Evolutionary conservation across 1,140 invertebrate genomes (phyloP).

Genomic region (Trachelipus rathkii): DNA sequence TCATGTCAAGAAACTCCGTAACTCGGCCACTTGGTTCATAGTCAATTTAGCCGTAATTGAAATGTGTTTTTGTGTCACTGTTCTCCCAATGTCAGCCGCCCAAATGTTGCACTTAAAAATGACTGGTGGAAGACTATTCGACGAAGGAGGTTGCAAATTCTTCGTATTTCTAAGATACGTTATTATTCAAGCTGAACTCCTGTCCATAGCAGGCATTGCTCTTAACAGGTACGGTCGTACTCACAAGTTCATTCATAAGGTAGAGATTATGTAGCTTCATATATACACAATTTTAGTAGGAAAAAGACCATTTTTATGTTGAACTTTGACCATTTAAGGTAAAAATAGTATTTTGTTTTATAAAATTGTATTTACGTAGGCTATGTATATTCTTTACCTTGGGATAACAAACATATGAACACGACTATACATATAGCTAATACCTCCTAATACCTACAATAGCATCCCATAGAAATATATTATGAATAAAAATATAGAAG

Average conservation of each 20-base stretch:
- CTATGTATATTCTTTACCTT: too few species aligned
- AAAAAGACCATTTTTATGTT: too few species aligned
- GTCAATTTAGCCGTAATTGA: conserved; percentile 42
- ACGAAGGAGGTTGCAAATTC: conserved; percentile 30
- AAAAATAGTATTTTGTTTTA: too few species aligned
- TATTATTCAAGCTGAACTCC: conserved; percentile 41
- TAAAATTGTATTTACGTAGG: too few species aligned
- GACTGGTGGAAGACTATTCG: conserved; percentile 17
- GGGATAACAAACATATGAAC: too few species aligned
- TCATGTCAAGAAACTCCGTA: conserved; percentile 29
- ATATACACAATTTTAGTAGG: too few species aligned
- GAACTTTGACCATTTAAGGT: too few species aligned
- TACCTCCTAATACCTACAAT: too few species aligned
- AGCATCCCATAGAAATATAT: too few species aligned
- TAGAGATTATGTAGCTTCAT: neutral
- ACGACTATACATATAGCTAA: too few species aligned
- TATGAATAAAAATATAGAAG: too few species aligned
- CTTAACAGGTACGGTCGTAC: conserved; percentile 37
- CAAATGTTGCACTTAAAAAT: conserved; percentile 33
- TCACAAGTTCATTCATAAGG: conserved; percentile 7
- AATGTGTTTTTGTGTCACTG: conserved; percentile 40
- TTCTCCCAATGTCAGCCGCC: conserved; percentile 43
- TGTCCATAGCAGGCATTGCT: conserved; percentile 43
- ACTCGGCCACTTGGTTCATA: conserved; percentile 42
- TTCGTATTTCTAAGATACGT: conserved; percentile 44